Evolutionary conservation across 53 echinoderm and acorn worm genomes (phyloP), one percentile per base, ranked within the genome.

Genomic region (Echinometra lucunter): DNA sequence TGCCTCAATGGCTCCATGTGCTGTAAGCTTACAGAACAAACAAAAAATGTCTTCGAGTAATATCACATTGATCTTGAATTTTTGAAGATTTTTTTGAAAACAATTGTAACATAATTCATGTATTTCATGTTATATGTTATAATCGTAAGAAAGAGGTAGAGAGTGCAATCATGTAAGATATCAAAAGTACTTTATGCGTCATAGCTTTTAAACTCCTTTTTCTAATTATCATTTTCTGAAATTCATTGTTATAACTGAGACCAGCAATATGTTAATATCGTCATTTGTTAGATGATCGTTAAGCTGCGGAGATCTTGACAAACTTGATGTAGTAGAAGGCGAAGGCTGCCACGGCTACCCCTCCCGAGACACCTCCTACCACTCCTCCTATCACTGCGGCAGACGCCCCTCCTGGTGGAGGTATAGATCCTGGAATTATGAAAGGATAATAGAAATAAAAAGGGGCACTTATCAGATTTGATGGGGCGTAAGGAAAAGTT

Each of bases 301-400:
- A 78, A 7, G 78, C 10, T 57, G 63, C 89, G 23, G 90, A 49
- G 53, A 10, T 60, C n/a, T 60, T 90, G 37, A 90, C 90, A 37
- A 90, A 57, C 66, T 90, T 90, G 34, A 90, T 40, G 90, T 90
- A 90, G 38, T 90, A 90, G 40, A 90, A 34, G 5, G 58, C 90
- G 25, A 60, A 17, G 1, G 57, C 90, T 18, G 45, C 35, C 40
- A 90, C 60, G 12, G 90, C 90, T 40, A 63, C 18, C 18, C 58
- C 90, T 12, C 27, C 90, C 27, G 58, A 37, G 21, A 38, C 90
- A 38, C 90, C 90, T 40, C 90, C 90, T 1, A 11, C 90, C 0
- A 66, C 90, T 60, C 90, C 90, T 40, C 90, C 90, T 1, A 90
- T 90, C 66, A 90, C 90, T 25, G 90, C 90, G 13, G 27, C 40